phyloP scores from a whole-genome alignment of 2,888 invertebrate genomes.

The Opisthograptis luteolata region DNA sequence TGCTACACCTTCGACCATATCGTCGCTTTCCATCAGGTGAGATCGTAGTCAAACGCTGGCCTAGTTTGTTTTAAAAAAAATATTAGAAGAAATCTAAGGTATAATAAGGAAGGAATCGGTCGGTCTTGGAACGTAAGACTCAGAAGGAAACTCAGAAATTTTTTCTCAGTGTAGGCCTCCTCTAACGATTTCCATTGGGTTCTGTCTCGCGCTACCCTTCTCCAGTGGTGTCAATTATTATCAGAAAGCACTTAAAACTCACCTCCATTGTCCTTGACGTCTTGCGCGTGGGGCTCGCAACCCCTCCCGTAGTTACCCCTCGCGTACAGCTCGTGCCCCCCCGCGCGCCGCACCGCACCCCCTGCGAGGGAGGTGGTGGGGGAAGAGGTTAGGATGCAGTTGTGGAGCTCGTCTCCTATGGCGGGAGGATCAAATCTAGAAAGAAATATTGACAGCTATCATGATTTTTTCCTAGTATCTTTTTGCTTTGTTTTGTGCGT shows the following conservation, averaged over 20 bases:
- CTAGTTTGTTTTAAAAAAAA: too few species aligned
- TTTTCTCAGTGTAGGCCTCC: too few species aligned
- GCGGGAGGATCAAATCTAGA: constrained; percentile 87
- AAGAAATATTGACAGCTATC: neutral
- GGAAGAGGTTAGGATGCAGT: constrained; percentile 91
- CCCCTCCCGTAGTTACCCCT: constrained; percentile 92
- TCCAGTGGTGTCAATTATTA: neutral
- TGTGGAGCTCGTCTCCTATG: constrained; percentile 87
- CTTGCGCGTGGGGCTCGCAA: constrained; percentile 88
- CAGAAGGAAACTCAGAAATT: too few species aligned
- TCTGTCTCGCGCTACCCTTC: too few species aligned
- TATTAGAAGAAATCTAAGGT: too few species aligned
- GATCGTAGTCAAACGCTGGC: too few species aligned
- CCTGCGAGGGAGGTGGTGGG: constrained; percentile 76
- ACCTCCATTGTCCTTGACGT: constrained; percentile 39
- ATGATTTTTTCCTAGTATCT: too few species aligned
- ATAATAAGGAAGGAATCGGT: neutral
- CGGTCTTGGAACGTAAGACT: too few species aligned
- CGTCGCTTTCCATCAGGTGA: too few species aligned
- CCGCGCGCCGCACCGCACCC: constrained; percentile 54
- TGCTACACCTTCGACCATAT: too few species aligned
- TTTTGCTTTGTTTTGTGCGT: too few species aligned
- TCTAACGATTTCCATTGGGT: too few species aligned
- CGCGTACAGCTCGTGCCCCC: constrained; percentile 90
- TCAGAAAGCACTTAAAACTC: neutral